A percentile compares a stretch with the other conserved stretches of the same genome.
These are phyloP conservation scores for Tetragnatha montana DNA, from an alignment of 2,888 invertebrate genomes.

Conservation along the genomic window DNA sequence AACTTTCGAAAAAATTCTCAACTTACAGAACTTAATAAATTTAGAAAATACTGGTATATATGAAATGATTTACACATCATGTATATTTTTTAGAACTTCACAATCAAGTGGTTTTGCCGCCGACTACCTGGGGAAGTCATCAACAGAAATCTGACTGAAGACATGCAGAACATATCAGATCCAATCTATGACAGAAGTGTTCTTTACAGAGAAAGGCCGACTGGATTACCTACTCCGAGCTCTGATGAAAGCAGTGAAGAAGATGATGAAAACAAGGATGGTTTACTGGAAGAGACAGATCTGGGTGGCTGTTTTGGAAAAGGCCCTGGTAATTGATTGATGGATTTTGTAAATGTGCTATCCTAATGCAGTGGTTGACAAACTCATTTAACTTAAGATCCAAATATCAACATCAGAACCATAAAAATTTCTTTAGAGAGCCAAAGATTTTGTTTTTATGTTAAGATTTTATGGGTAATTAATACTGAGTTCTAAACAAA, in stretches of 20 bases:
- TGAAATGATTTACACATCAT: not conserved
- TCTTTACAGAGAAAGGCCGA: conserved; percentile 56
- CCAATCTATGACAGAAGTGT: conserved; percentile 67
- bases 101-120: conserved; percentile 73
- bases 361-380: no score
- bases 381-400: no score
- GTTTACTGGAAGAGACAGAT: conserved; percentile 63
- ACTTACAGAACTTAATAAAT: not conserved
- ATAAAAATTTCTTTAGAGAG: no score
- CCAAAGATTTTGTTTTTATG: no score
- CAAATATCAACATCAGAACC: no score
- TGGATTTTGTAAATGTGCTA: not conserved
- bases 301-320: conserved; percentile 73
- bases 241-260: conserved; percentile 71
- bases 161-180: conserved; percentile 69
- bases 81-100: conserved; percentile 72
- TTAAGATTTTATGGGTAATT: no score
- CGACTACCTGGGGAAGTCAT: conserved; percentile 73
- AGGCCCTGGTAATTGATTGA: conserved; percentile 71
- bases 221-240: conserved; percentile 59
- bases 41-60: no score
- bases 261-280: conserved; percentile 61
- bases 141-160: conserved; percentile 70
- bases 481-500: no score
- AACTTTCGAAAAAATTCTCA: not conserved